Evolutionary conservation across 2,113 vertebrate genomes (phyloP).

Genomic region (Hydrochoerus hydrochaeris): DNA sequence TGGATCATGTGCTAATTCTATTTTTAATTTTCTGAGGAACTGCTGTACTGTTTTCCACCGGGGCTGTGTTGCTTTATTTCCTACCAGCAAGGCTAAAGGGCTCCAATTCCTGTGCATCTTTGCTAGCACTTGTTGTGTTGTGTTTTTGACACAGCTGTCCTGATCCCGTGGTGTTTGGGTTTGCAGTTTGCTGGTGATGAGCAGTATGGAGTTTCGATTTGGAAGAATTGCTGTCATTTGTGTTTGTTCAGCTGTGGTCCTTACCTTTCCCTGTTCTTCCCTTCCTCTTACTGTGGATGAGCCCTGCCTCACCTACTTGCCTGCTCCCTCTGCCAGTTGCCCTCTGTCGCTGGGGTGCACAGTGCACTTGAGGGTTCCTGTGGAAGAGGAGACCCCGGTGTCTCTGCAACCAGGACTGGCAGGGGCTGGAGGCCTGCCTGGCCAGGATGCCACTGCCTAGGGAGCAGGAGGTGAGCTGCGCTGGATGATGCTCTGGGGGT

Average conservation of each 20-base stretch:
- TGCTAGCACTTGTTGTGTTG: neutral
- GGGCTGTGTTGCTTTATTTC: neutral
- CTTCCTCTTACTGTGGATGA: fast-evolving
- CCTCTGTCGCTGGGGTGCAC: no score
- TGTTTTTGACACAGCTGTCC: neutral
- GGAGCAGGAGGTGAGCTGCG: no score
- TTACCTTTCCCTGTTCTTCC: neutral
- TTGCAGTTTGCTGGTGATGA: neutral
- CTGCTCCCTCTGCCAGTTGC: fast-evolving
- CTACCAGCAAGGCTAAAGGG: fast-evolving
- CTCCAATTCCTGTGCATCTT: fast-evolving
- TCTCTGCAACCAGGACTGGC: neutral
- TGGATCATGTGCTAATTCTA: neutral
- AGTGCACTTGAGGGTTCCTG: neutral
- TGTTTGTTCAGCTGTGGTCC: no score
- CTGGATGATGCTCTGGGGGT: fast-evolving
- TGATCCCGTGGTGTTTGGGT: fast-evolving
- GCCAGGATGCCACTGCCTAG: neutral
- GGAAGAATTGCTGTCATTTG: no score
- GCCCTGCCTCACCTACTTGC: fast-evolving
- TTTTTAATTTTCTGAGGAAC: neutral
- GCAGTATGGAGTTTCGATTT: fast-evolving
- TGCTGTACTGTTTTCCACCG: fast-evolving
- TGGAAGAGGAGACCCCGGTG: neutral
- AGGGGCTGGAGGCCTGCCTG: neutral